Percentiles rank a stretch among this genome's conserved stretches.
phyloP scores from a whole-genome alignment of 2,113 vertebrate species.

The Cinclus mexicanus region DNA sequence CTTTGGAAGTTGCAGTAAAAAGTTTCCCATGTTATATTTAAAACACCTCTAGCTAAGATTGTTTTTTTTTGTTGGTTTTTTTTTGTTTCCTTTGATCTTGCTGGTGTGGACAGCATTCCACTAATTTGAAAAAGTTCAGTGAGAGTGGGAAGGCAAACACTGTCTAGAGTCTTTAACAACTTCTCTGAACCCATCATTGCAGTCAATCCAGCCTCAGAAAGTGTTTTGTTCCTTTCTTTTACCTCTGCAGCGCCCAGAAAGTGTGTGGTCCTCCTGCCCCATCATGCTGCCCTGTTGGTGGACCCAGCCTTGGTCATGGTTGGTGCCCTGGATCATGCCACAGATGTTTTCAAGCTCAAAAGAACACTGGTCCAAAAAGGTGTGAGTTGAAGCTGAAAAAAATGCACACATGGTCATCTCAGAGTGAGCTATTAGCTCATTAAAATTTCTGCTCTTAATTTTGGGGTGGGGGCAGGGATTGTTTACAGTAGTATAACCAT shows the following conservation, averaged over 20 bases:
- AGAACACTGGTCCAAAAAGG: slow-evolving; percentile 87
- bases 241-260: slow-evolving; percentile 83
- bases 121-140: neutral
- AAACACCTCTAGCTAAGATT: neutral
- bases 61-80: slow-evolving; percentile 4
- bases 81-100: neutral
- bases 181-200: neutral
- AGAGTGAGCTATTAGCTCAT: neutral
- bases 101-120: neutral
- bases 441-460: neutral
- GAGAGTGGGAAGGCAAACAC: neutral
- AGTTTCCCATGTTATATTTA: neutral
- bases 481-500: neutral
- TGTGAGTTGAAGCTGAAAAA: slow-evolving; percentile 80
- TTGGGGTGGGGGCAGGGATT: rapidly evolving
- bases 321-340: slow-evolving; percentile 87
- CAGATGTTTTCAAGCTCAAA: slow-evolving; percentile 89
- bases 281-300: slow-evolving; percentile 53
- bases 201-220: neutral
- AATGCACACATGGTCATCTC: neutral
- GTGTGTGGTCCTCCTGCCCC: slow-evolving; percentile 78
- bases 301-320: slow-evolving; percentile 81
- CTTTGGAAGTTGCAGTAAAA: neutral
- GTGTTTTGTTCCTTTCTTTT: neutral
- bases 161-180: too few relatives aligned